Conservation (phyloP, 2,888 invertebrate genomes). For the Andrena flavipes region DNA sequence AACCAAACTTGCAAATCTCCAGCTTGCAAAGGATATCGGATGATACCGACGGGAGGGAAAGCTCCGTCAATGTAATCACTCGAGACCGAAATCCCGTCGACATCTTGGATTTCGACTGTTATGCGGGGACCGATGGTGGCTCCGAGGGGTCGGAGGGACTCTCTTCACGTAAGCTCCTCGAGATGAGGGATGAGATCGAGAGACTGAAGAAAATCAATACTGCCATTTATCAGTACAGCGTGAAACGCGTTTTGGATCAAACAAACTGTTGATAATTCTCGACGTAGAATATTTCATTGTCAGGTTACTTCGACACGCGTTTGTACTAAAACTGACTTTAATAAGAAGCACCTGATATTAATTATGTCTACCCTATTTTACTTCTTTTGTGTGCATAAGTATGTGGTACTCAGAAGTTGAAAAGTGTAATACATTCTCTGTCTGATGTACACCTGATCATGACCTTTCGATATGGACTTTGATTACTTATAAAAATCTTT, state of each 20-base stretch:
- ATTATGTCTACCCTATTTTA: neutral
- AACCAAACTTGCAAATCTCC: conserved; percentile 87
- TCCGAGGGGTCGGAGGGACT: neutral
- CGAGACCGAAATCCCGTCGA: conserved; percentile 45
- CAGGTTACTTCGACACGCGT: neutral
- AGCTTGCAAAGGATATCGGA: conserved; percentile 89
- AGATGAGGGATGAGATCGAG: conserved; percentile 72
- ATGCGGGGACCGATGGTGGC: conserved; percentile 38
- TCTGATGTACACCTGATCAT: no score
- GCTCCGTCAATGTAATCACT: conserved; percentile 73
- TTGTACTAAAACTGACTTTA: neutral
- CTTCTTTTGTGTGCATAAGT: neutral
- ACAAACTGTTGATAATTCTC: neutral
- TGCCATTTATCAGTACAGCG: conserved; percentile 69
- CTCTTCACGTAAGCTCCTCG: conserved; percentile 47
- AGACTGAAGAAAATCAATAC: conserved; percentile 75
- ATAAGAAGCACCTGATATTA: conserved; percentile 23
- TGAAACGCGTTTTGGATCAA: conserved; percentile 37
- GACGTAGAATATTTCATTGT: neutral
- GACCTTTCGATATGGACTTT: no score
- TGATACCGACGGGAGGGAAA: conserved; percentile 85
- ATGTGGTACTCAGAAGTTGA: no score
- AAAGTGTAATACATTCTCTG: no score
- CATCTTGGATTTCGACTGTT: conserved; percentile 67
- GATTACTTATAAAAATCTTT: no score